Conservation (phyloP, 30 jellyfish, hydroid and myxozoan genomes). For the Chrysaora quinquecirrha region DNA sequence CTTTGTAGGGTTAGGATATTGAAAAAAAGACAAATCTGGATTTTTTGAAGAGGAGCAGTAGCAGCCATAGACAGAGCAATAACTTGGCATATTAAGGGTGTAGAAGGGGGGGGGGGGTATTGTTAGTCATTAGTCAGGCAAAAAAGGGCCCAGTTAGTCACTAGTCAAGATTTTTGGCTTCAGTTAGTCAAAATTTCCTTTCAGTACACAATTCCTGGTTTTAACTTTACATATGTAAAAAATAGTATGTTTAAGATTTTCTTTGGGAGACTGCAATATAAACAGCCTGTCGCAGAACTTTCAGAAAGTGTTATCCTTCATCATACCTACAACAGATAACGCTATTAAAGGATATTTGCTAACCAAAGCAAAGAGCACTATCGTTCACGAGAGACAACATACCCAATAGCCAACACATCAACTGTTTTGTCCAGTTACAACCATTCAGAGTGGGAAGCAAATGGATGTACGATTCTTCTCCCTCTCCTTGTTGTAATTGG, state of each 20-base stretch:
- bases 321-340: background rate
- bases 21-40: too few species aligned
- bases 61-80: too few species aligned
- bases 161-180: slow-evolving; percentile 26
- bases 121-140: slow-evolving; percentile 15
- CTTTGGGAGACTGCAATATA: background rate
- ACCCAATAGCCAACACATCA: slow-evolving; percentile 32
- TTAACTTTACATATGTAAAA: background rate
- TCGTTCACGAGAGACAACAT: slow-evolving; percentile 18
- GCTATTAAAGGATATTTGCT: background rate
- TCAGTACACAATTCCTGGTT: slow-evolving; percentile 10
- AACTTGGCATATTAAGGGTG: too few species aligned
- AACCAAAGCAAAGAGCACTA: slow-evolving; percentile 5
- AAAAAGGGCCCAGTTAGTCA: slow-evolving; percentile 27
- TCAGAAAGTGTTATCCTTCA: slow-evolving; percentile 1
- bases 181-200: slow-evolving; percentile 18
- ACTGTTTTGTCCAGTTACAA: slow-evolving; percentile 19
- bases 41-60: too few species aligned
- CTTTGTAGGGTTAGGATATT: too few species aligned
- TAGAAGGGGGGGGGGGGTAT: too few species aligned
- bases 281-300: background rate
- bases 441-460: slow-evolving; percentile 30
- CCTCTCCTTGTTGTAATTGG: slow-evolving; percentile 19
- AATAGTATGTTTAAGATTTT: background rate
- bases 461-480: slow-evolving; percentile 22